phyloP scores from a whole-genome alignment of 2,113 vertebrate genomes.

The Phylloscopus trochilus region DNA sequence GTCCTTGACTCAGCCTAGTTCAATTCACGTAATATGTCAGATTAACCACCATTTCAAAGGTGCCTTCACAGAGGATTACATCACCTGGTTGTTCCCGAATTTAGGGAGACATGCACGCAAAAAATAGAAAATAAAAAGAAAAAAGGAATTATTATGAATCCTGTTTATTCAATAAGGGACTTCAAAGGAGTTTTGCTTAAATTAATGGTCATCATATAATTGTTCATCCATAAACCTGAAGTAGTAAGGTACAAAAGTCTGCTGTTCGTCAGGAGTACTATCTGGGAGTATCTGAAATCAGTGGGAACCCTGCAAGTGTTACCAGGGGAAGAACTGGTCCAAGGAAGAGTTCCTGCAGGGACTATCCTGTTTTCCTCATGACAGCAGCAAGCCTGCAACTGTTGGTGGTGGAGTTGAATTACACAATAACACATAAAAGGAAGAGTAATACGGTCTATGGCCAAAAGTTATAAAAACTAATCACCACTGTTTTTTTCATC shows the following conservation, averaged over 20 bases:
- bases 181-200: neutral
- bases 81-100: neutral
- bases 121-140: neutral
- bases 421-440: neutral
- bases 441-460: neutral
- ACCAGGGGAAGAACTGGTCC: neutral
- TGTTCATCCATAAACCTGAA: neutral
- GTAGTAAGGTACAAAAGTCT: neutral
- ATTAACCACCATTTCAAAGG: conserved; percentile 19
- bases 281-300: neutral
- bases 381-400: neutral
- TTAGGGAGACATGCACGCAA: neutral
- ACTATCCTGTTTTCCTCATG: neutral
- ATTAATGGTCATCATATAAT: neutral
- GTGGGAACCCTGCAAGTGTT: neutral
- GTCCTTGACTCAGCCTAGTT: conserved; percentile 39
- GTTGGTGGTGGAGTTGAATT: neutral
- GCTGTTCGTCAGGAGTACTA: neutral
- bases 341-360: neutral
- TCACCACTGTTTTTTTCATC: neutral
- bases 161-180: neutral
- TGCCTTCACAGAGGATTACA: conserved; percentile 28
- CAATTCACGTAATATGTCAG: conserved; percentile 38
- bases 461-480: neutral
- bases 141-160: neutral